Evolutionary conservation across 2,888 invertebrate species (phyloP), one percentile per base, ranked within the genome.

Genomic region (Stratiomys singularior): DNA sequence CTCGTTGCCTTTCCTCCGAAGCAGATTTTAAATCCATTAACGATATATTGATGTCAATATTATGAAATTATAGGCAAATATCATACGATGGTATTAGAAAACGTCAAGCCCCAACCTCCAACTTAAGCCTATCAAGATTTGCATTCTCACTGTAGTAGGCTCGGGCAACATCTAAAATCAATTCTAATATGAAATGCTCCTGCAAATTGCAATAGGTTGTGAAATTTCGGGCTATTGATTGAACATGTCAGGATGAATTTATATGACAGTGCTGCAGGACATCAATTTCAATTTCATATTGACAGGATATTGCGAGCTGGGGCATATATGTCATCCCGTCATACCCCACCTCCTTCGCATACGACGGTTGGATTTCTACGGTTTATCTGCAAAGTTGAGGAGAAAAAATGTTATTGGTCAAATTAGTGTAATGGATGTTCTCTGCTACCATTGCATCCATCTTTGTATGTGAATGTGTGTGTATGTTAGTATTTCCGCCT

Each of bases 231-330:
- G 23, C 60, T 60, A 7, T 25, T 11, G 60, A 21, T 60, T 60
- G 60, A 25, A 1, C 60, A 60, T 60, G 60, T 60, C 60, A 60
- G 9, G 18, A 60, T 7, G 60, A 60, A 60, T 60, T 60, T 60
- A 60, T 60, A n/a, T 60, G n/a, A 60, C 1, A 1, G 60, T 25
- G 60, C 60, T 64, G 66, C 30, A 30, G 66, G 44, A 66, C 66
- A 37, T 66, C 66, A 66, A 66, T 66, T 66, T 66, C 66, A 66
- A 66, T 66, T 66, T 44, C 66, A 66, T 66, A 37, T 37, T 66
- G 66, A 37, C 66, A 66, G 66, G 66, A 66, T 66, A 66, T 66
- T 66, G 44, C 66, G 44, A 60, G 25, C 25, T 11, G 18, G 18
- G 23, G 60, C 18, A 23, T 21, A 15, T 15, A 25, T 60, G 60